Percentiles rank a stretch among this genome's conserved stretches.
phyloP scores from a whole-genome alignment of 2,888 invertebrate species.

The Stenodera caucasica region DNA sequence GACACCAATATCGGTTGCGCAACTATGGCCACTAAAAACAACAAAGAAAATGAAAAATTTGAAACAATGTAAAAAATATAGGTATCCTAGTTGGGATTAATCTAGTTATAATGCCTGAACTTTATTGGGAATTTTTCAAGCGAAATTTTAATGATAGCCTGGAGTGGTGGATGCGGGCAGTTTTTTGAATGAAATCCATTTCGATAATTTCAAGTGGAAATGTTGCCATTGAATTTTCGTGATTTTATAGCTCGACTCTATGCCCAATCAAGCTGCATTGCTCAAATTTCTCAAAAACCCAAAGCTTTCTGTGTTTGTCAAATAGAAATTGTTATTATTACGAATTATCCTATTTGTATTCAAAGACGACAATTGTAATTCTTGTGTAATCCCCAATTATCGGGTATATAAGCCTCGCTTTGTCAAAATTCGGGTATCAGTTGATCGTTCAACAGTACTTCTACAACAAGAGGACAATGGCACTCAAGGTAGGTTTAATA shows the following conservation, averaged over 20 bases:
- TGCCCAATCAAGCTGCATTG: no score
- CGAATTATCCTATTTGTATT: constrained; percentile 33
- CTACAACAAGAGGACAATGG: constrained; percentile 31
- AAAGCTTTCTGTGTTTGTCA: neutral
- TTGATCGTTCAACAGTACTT: constrained; percentile 29
- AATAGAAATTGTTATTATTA: constrained; percentile 9
- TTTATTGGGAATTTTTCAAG: no score
- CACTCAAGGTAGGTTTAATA: constrained; percentile 38
- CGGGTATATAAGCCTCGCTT: constrained; percentile 35
- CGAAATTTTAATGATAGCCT: neutral
- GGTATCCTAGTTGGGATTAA: no score
- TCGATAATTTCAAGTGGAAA: no score
- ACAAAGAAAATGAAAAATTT: no score
- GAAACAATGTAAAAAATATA: no score
- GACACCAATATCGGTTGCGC: neutral
- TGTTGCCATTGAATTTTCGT: no score
- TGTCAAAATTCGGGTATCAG: constrained; percentile 29
- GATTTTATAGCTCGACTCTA: no score
- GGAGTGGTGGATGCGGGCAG: no score
- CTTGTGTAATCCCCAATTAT: constrained; percentile 35
- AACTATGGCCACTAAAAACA: neutral
- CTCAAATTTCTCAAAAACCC: neutral
- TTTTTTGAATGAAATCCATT: no score
- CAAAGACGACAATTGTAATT: constrained; percentile 23
- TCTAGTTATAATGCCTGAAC: no score